Conservation (phyloP, 2,888 invertebrate species). For the Geotrupes spiniger region DNA sequence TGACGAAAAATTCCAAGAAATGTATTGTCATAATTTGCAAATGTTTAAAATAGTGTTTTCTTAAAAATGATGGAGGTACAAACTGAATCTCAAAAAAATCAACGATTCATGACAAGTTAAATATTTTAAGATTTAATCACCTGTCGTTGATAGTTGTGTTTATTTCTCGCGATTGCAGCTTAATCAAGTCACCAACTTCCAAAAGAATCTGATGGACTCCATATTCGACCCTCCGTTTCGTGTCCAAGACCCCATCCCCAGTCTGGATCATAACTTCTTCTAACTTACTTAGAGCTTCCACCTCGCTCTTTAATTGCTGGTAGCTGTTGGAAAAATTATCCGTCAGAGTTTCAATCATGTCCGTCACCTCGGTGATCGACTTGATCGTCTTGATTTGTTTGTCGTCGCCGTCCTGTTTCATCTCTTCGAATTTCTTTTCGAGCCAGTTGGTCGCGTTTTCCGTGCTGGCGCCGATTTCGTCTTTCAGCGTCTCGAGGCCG, state of each 20-base stretch:
- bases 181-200: conserved; percentile 70
- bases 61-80: too few relatives aligned
- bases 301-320: conserved; percentile 55
- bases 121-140: too few relatives aligned
- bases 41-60: too few relatives aligned
- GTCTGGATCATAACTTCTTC: conserved; percentile 78
- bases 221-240: conserved; percentile 80
- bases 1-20: too few relatives aligned
- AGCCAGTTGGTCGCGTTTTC: conserved; percentile 4
- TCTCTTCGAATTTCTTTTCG: not conserved
- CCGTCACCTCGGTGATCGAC: conserved; percentile 41
- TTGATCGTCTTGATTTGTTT: conserved; percentile 28
- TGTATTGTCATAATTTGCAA: too few relatives aligned
- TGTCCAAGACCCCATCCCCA: conserved; percentile 80
- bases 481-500: conserved; percentile 56
- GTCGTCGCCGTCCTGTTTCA: conserved; percentile 5
- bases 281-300: conserved; percentile 64
- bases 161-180: conserved; percentile 62
- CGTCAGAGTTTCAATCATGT: conserved; percentile 59
- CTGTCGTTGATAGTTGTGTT: conserved; percentile 65
- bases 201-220: conserved; percentile 78
- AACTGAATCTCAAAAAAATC: too few relatives aligned
- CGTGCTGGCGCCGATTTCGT: conserved; percentile 47
- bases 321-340: conserved; percentile 57
- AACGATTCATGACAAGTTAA: too few relatives aligned